Conservation (phyloP, 2,888 invertebrate species). For the Marasmarcha lunaedactyla region DNA sequence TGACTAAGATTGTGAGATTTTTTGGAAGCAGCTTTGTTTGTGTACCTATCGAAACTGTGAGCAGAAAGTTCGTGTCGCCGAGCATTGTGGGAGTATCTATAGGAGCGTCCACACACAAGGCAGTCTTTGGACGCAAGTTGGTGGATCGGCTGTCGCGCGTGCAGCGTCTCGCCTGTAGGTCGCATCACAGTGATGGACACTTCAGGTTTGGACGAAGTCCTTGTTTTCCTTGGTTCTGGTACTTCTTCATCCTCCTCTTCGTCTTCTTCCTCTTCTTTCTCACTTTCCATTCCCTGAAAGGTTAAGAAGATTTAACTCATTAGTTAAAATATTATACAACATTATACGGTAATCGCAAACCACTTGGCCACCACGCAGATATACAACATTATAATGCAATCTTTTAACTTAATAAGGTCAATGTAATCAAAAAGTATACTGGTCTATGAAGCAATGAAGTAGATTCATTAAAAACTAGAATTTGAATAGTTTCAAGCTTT, state of each 20-base stretch:
- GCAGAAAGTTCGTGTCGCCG: conserved; percentile 59
- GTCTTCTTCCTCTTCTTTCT: conserved; percentile 39
- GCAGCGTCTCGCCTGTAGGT: conserved; percentile 51
- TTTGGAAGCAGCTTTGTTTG: conserved; percentile 49
- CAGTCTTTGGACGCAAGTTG: conserved; percentile 64
- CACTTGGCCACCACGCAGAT: no score
- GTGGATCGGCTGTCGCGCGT: conserved; percentile 56
- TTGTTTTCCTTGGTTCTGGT: conserved; percentile 25
- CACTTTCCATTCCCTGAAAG: conserved; percentile 56
- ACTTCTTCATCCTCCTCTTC: conserved; percentile 40
- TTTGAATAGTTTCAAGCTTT: no score
- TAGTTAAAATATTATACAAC: no score
- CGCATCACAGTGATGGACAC: conserved; percentile 63
- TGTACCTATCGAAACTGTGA: conserved; percentile 61
- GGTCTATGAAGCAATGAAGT: no score
- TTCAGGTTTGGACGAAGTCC: conserved; percentile 42
- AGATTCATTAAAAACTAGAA: no score
- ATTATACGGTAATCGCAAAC: no score
- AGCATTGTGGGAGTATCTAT: conserved; percentile 64
- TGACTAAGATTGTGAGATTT: conserved; percentile 32
- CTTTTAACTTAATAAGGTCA: no score
- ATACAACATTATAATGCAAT: no score
- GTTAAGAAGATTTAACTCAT: conserved; percentile 1
- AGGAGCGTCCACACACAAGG: conserved; percentile 57
- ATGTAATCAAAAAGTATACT: no score